These are phyloP conservation scores for Desmophyllum pertusum DNA, from an alignment of 92 coral and sea anemone genomes.

Conservation along the genomic window DNA sequence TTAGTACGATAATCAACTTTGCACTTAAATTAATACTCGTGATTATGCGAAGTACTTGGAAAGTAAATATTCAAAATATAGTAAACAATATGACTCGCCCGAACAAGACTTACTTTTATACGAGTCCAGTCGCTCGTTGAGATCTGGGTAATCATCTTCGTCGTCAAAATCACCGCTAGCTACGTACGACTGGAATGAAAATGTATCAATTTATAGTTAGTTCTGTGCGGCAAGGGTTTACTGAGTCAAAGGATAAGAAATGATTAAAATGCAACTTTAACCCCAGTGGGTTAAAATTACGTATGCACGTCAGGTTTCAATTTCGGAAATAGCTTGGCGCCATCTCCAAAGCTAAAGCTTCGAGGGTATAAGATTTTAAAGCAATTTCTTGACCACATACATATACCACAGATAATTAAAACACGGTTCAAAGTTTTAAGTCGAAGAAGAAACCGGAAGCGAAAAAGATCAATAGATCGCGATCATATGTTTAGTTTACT, in stretches of 20 bases:
- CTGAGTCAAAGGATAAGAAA: background rate
- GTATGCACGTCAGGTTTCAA: constrained; percentile 1
- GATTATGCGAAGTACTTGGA: background rate
- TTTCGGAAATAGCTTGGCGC: constrained; percentile 9
- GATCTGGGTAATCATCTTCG: constrained; percentile 95
- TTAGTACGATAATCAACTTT: background rate
- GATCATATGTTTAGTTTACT: constrained; percentile 22
- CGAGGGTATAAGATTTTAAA: background rate
- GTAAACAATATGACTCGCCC: background rate
- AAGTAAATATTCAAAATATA: constrained; percentile 1
- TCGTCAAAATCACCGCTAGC: constrained; percentile 94
- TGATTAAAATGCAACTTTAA: constrained; percentile 35
- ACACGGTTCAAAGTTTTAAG: background rate
- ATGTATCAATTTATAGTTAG: background rate
- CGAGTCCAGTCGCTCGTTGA: constrained; percentile 68
- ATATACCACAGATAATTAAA: background rate
- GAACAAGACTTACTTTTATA: constrained; percentile 78
- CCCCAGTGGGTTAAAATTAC: constrained; percentile 6
- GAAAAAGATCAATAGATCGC: constrained; percentile 5
- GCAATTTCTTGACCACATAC: background rate
- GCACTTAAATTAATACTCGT: background rate
- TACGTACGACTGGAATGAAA: constrained; percentile 72
- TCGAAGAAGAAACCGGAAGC: constrained; percentile 32
- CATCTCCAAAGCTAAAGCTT: background rate
- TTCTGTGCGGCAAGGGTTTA: background rate